Conservation (phyloP, 2,888 invertebrate species). For the Acronicta alni region DNA sequence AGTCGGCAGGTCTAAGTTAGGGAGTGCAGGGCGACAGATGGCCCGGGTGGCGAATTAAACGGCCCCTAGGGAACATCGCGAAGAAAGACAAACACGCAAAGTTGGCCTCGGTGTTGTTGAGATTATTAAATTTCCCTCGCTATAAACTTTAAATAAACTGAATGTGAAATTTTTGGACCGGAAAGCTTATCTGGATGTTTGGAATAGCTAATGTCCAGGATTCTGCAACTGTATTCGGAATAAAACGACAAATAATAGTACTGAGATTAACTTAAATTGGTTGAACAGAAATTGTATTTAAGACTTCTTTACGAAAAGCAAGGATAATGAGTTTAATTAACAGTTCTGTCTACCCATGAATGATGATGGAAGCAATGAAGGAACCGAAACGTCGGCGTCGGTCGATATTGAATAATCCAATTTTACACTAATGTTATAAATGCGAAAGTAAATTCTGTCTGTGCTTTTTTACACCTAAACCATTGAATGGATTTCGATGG, state of each 20-base stretch:
- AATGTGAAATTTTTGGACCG: constrained; percentile 66
- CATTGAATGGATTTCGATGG: too few species aligned
- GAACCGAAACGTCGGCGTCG: too few species aligned
- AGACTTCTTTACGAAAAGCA: too few species aligned
- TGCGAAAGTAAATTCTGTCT: too few species aligned
- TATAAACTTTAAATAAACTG: constrained; percentile 72
- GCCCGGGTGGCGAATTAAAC: constrained; percentile 67
- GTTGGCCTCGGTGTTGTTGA: constrained; percentile 70
- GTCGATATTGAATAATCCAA: too few species aligned
- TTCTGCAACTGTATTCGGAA: constrained; percentile 30
- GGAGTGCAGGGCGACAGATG: constrained; percentile 74
- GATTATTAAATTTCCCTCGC: constrained; percentile 74
- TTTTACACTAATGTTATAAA: too few species aligned
- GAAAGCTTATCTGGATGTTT: constrained; percentile 52
- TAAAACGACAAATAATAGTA: constrained; percentile 37
- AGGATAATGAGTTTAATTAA: too few species aligned
- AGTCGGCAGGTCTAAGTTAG: constrained; percentile 70
- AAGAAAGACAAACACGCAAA: constrained; percentile 76
- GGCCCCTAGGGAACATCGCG: constrained; percentile 59
- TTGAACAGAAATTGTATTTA: neutral
- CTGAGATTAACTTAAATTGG: constrained; percentile 24
- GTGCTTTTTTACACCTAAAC: too few species aligned
- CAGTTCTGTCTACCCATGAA: too few species aligned
- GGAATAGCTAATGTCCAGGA: constrained; percentile 54
- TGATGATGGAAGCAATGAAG: too few species aligned